Evolutionary conservation across 1,140 invertebrate genomes (phyloP).

Genomic region (Aradophagus sp.): DNA sequence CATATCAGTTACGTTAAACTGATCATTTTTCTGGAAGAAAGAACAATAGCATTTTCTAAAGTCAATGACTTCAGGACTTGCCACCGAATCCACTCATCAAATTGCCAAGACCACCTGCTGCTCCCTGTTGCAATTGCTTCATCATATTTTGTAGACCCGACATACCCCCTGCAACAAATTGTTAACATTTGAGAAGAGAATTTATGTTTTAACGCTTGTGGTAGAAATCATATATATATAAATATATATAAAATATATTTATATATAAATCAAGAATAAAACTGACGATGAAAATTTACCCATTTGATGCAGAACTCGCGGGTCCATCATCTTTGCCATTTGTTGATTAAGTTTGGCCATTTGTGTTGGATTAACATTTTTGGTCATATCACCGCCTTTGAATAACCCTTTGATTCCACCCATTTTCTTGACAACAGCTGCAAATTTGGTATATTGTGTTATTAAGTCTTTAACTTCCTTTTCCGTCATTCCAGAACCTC

Average conservation of each 20-base stretch:
- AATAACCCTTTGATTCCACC: slow-evolving; percentile 99
- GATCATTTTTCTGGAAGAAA: slow-evolving; percentile 10
- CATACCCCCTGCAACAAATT: slow-evolving; percentile 87
- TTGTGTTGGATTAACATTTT: slow-evolving; percentile 98
- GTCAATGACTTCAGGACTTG: slow-evolving; percentile 67
- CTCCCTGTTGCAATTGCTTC: slow-evolving; percentile 95
- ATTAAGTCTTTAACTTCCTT: slow-evolving; percentile 98
- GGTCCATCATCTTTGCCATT: slow-evolving; percentile 99
- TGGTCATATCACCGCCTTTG: slow-evolving; percentile 98
- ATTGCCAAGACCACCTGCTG: slow-evolving; percentile 83
- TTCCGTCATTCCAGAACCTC: slow-evolving; percentile 95
- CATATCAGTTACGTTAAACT: slow-evolving; percentile 3
- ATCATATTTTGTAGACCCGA: slow-evolving; percentile 98
- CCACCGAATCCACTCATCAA: slow-evolving; percentile 84
- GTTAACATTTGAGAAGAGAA: neutral
- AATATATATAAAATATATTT: no score
- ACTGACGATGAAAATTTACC: no score
- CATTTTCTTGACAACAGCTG: slow-evolving; percentile 99
- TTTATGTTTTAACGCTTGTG: no score
- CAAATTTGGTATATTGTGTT: slow-evolving; percentile 99
- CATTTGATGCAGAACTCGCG: slow-evolving; percentile 95
- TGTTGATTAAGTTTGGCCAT: slow-evolving; percentile 99
- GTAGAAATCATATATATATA: no score
- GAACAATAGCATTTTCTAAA: slow-evolving; percentile 9
- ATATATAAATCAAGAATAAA: no score